phyloP scores from a whole-genome alignment of 2,888 invertebrate species.

The Philonicus albiceps region DNA sequence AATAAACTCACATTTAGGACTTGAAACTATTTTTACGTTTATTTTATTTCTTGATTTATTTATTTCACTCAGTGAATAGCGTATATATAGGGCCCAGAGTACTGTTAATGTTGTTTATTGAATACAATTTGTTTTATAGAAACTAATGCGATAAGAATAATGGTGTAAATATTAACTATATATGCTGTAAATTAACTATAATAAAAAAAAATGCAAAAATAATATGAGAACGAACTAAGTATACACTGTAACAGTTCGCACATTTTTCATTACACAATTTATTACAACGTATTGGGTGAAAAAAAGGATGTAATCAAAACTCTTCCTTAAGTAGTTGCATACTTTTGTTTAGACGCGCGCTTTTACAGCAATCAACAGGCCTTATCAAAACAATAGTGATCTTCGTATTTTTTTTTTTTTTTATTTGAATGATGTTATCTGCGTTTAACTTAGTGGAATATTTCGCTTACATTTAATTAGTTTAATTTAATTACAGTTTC shows the following conservation, averaged over 20 bases:
- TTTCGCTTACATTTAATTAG: not conserved
- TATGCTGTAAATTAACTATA: slow-evolving; percentile 12
- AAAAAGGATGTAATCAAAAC: not conserved
- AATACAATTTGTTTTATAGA: not conserved
- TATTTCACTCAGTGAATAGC: slow-evolving; percentile 27
- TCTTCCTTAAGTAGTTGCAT: not conserved
- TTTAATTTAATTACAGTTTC: not conserved
- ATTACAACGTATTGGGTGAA: not conserved
- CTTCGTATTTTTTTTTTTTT: not conserved
- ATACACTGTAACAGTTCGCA: slow-evolving; percentile 13
- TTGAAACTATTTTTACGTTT: not conserved
- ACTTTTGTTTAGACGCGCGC: not conserved
- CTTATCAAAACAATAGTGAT: not conserved
- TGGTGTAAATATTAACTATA: slow-evolving; percentile 26
- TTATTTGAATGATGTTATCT: not conserved
- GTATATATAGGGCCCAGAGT: not conserved
- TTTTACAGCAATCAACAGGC: not conserved
- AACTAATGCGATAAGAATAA: slow-evolving; percentile 12
- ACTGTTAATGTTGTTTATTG: slow-evolving; percentile 29
- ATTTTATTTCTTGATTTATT: slow-evolving; percentile 10
- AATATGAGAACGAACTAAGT: not conserved
- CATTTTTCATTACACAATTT: slow-evolving; percentile 24
- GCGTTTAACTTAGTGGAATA: not conserved
- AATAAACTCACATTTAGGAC: not conserved
- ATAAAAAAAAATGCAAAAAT: not conserved